A percentile compares a stretch with the other conserved stretches of the same genome.
These are phyloP conservation scores for Dryoscopus gambensis DNA, from an alignment of 2,113 vertebrate genomes.

Conservation along the genomic window DNA sequence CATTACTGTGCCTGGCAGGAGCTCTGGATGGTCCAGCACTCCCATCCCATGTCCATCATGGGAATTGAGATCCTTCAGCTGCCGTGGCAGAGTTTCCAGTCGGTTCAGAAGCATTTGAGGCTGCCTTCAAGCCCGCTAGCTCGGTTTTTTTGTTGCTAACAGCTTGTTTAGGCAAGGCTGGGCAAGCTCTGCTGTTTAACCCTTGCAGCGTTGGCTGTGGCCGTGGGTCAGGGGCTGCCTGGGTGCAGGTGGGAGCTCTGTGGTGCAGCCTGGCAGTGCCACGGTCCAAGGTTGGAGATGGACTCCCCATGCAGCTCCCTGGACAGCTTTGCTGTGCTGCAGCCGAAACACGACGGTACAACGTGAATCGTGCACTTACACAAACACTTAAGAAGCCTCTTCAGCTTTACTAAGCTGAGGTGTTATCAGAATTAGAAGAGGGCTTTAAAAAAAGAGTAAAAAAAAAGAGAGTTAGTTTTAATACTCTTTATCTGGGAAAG, in stretches of 20 bases:
- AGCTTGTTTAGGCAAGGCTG: background rate
- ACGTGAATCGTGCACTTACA: accelerated
- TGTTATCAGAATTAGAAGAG: background rate
- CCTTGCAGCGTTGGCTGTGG: background rate
- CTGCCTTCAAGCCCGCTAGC: background rate
- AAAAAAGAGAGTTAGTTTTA: background rate
- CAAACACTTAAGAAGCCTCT: background rate
- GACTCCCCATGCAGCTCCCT: background rate
- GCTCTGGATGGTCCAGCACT: accelerated
- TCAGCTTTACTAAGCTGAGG: background rate
- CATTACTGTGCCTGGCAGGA: background rate
- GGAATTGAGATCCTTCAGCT: background rate
- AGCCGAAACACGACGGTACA: background rate
- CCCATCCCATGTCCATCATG: background rate
- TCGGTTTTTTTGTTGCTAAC: background rate
- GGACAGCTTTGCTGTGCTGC: background rate
- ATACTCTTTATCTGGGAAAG: background rate
- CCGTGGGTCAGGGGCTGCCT: accelerated
- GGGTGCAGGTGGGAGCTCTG: background rate
- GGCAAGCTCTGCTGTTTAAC: background rate
- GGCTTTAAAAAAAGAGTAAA: background rate
- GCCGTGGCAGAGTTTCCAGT: background rate
- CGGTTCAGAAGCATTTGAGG: background rate
- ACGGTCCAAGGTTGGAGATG: accelerated
- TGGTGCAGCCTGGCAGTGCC: background rate